These are phyloP conservation scores for Drosophila robusta DNA, from an alignment of 2,888 invertebrate genomes.

Conservation along the genomic window DNA sequence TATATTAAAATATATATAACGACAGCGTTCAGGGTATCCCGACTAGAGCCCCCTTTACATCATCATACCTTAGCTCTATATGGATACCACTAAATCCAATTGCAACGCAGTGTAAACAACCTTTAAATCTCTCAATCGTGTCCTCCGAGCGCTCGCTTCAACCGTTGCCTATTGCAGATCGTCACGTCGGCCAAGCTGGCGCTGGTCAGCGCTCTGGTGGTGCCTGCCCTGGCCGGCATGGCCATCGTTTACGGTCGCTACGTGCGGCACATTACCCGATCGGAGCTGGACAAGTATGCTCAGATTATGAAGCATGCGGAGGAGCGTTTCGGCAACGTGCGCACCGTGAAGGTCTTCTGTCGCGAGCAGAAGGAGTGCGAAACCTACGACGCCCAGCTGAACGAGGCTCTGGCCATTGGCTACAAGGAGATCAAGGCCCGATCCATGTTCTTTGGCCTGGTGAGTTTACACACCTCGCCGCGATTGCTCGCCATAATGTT, in stretches of 20 bases:
- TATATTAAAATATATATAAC: too few species aligned
- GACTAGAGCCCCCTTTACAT: too few species aligned
- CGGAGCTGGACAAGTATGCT: slow-evolving; percentile 90
- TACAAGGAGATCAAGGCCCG: slow-evolving; percentile 95
- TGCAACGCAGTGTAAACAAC: too few species aligned
- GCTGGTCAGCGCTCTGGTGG: slow-evolving; percentile 93
- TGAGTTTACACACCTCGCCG: slow-evolving; percentile 81
- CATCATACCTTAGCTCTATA: too few species aligned
- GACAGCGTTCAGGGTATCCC: too few species aligned
- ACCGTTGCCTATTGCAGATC: not conserved
- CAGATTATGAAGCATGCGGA: slow-evolving; percentile 91
- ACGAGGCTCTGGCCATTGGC: slow-evolving; percentile 90
- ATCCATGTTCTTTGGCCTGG: slow-evolving; percentile 96
- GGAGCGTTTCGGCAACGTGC: slow-evolving; percentile 95
- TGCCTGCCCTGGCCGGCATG: slow-evolving; percentile 94
- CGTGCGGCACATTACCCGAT: slow-evolving; percentile 92
- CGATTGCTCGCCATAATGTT: too few species aligned
- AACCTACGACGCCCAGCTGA: slow-evolving; percentile 89
- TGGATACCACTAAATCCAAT: too few species aligned
- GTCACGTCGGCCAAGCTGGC: slow-evolving; percentile 96
- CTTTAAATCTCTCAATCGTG: not conserved
- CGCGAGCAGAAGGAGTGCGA: slow-evolving; percentile 92
- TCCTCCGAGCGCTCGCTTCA: too few species aligned
- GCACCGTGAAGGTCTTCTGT: slow-evolving; percentile 96
- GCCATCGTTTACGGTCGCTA: slow-evolving; percentile 94